Conservation (phyloP, 2,888 invertebrate genomes). For the Andricus quercusramuli region DNA sequence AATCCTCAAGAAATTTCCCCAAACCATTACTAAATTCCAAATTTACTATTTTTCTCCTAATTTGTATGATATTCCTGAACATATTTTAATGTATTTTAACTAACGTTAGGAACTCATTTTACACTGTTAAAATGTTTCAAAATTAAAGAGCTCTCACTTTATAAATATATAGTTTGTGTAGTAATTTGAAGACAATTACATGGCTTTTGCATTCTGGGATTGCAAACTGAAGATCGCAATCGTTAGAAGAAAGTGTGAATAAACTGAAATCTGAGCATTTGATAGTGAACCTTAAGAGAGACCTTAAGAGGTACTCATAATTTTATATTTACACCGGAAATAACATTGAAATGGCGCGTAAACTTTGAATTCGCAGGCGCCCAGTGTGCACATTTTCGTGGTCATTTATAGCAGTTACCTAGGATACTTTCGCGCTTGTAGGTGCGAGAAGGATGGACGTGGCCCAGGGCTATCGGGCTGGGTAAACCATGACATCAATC, state of each 20-base stretch:
- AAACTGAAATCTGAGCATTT: not conserved
- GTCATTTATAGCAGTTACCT: conserved; percentile 49
- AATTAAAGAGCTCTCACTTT: too few relatives aligned
- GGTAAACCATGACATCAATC: conserved; percentile 66
- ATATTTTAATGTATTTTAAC: not conserved
- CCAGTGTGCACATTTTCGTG: conserved; percentile 37
- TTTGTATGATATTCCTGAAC: not conserved
- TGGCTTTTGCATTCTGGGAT: not conserved
- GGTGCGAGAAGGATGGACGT: conserved; percentile 59
- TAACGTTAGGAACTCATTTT: too few relatives aligned
- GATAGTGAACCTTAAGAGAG: not conserved
- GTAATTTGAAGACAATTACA: too few relatives aligned
- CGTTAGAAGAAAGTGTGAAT: not conserved
- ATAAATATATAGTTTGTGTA: too few relatives aligned
- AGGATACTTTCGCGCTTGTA: conserved; percentile 27
- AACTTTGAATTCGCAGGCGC: conserved; percentile 44
- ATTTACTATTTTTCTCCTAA: conserved; percentile 41
- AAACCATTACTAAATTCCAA: conserved; percentile 44
- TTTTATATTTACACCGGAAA: conserved; percentile 43
- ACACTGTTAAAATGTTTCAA: too few relatives aligned
- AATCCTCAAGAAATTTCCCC: conserved; percentile 53
- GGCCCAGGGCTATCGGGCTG: conserved; percentile 64
- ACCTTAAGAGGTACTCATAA: conserved; percentile 52
- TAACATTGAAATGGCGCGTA: conserved; percentile 54
- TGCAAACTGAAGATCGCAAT: not conserved